These are phyloP conservation scores for Rhodophaea formosa DNA, from an alignment of 2,888 invertebrate species.

Conservation along the genomic window DNA sequence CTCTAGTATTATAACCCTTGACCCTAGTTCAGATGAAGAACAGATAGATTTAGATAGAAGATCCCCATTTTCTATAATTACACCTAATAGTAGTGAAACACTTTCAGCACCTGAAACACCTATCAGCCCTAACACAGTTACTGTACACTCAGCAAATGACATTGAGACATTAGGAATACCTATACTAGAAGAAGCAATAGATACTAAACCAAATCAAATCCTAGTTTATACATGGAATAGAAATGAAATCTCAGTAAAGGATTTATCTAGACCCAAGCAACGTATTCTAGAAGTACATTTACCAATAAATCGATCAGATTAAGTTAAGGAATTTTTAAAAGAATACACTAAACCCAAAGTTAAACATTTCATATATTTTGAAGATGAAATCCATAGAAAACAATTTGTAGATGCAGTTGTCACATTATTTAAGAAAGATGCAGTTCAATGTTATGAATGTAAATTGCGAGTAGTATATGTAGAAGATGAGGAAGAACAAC, in stretches of 20 bases:
- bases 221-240: slow-evolving; percentile 25
- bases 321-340: no score
- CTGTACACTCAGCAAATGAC: no score
- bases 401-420: not conserved
- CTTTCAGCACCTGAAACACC: no score
- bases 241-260: slow-evolving; percentile 26
- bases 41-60: no score
- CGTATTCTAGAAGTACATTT: slow-evolving; percentile 32
- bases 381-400: not conserved
- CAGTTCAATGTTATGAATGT: not conserved
- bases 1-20: no score
- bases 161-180: slow-evolving; percentile 26
- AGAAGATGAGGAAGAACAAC: slow-evolving; percentile 26
- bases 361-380: not conserved
- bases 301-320: not conserved
- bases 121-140: no score
- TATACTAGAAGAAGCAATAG: slow-evolving; percentile 36
- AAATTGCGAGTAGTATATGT: not conserved
- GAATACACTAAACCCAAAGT: not conserved
- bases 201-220: slow-evolving; percentile 38
- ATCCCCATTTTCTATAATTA: no score
- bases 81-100: no score
- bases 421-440: not conserved
- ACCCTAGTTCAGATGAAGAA: no score
- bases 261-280: slow-evolving; percentile 30